phyloP scores from a whole-genome alignment of 1,140 invertebrate genomes.

The Periplaneta americana region DNA sequence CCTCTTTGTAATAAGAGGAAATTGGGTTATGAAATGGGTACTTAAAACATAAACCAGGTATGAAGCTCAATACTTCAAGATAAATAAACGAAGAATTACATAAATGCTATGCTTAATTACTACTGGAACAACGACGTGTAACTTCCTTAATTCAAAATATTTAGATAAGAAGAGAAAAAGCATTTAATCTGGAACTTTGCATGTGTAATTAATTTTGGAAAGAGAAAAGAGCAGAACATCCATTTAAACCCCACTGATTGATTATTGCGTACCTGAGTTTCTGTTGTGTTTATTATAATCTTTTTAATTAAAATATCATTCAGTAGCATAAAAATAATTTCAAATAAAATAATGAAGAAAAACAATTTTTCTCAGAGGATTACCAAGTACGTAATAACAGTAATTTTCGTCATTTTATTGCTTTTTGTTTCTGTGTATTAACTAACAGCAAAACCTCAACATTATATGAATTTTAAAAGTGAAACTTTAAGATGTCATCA shows the following conservation, averaged over 20 bases:
- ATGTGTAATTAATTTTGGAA: background rate
- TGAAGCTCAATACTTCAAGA: background rate
- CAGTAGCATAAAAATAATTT: background rate
- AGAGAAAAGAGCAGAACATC: background rate
- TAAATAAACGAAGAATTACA: background rate
- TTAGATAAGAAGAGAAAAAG: background rate
- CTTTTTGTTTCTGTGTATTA: background rate
- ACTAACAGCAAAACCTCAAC: background rate
- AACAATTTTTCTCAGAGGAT: background rate
- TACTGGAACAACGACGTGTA: background rate
- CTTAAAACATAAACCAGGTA: background rate
- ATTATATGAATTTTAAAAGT: background rate
- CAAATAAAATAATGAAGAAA: background rate
- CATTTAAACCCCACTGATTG: background rate
- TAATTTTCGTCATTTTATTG: background rate
- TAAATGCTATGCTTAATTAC: background rate
- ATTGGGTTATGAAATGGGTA: background rate
- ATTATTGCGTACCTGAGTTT: background rate
- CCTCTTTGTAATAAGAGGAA: background rate
- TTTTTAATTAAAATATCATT: background rate
- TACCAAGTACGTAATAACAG: background rate
- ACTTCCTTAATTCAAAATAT: background rate
- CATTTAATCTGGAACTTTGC: background rate
- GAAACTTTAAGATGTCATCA: background rate
- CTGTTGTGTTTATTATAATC: background rate